These are phyloP conservation scores for Cephalotes varians DNA, from an alignment of 2,888 invertebrate genomes.

Conservation along the genomic window DNA sequence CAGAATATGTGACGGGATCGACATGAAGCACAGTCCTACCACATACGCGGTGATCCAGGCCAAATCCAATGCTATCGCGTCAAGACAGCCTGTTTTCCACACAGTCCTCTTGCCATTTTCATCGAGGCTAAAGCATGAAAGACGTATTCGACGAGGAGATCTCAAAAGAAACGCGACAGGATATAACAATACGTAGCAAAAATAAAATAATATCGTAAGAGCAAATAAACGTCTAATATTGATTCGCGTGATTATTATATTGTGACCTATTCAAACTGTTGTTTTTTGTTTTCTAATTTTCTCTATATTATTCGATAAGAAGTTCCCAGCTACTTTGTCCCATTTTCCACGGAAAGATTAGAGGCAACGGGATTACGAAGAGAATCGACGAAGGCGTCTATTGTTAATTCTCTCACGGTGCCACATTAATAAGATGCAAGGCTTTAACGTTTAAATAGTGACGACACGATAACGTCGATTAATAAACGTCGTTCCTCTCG, in stretches of 20 bases:
- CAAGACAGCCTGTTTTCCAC: slow-evolving; percentile 61
- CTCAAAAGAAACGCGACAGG: not conserved
- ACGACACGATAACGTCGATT: slow-evolving; percentile 69
- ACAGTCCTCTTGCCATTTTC: slow-evolving; percentile 27
- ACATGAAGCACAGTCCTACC: slow-evolving; percentile 68
- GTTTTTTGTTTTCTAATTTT: not conserved
- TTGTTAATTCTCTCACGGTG: slow-evolving; percentile 53
- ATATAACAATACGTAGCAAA: not conserved
- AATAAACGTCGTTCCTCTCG: slow-evolving; percentile 69
- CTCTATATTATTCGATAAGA: slow-evolving; percentile 3
- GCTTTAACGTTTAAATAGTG: slow-evolving; percentile 69
- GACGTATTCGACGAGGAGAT: slow-evolving; percentile 50
- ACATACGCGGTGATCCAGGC: slow-evolving; percentile 72
- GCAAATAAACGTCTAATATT: not conserved
- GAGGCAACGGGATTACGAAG: not conserved
- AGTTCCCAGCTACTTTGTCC: not conserved
- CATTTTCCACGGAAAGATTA: not conserved
- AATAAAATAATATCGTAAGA: not conserved
- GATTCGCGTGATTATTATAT: slow-evolving; percentile 12
- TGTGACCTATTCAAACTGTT: not conserved
- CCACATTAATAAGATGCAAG: slow-evolving; percentile 71
- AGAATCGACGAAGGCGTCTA: not conserved
- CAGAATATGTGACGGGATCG: slow-evolving; percentile 67
- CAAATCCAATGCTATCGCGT: slow-evolving; percentile 72
- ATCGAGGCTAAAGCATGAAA: slow-evolving; percentile 56